phyloP scores from a whole-genome alignment of 2,797 vertebrate species.

The Numenius phaeopus region DNA sequence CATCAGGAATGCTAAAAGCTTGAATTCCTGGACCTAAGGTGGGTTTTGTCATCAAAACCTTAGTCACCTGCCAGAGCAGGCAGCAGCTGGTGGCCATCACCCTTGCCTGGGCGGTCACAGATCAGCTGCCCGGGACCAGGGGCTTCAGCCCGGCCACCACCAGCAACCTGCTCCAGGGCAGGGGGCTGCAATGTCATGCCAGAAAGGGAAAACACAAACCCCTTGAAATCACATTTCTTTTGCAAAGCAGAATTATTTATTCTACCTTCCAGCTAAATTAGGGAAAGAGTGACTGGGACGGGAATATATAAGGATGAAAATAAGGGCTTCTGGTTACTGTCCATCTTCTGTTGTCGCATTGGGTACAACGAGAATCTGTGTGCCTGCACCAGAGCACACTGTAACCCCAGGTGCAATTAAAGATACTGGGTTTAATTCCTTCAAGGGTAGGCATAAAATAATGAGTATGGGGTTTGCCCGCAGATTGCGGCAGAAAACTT shows the following conservation, averaged over 20 bases:
- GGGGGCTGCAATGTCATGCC: not conserved
- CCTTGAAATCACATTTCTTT: not conserved
- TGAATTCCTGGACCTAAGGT: not conserved
- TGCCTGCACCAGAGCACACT: not conserved
- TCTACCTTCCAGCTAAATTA: not conserved
- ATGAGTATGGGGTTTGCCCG: not conserved
- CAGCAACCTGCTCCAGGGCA: not conserved
- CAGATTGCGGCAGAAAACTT: not conserved
- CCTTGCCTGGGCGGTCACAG: not conserved
- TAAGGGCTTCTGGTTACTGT: not conserved
- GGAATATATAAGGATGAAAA: not conserved
- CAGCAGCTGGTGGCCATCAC: not conserved
- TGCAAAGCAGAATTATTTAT: slow-evolving; percentile 4
- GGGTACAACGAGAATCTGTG: not conserved
- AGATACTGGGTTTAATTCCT: not conserved
- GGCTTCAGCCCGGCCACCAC: accelerated
- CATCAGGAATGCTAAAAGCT: not conserved
- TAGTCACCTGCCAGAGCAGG: not conserved
- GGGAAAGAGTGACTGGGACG: not conserved
- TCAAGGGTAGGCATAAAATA: not conserved
- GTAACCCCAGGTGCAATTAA: not conserved
- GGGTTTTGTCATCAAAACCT: not conserved
- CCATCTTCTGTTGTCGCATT: not conserved
- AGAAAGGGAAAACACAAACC: not conserved
- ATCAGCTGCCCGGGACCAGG: not conserved